Base-by-base conservation (phyloP, 2,113 vertebrate species). In the Microcebus murinus region DNA sequence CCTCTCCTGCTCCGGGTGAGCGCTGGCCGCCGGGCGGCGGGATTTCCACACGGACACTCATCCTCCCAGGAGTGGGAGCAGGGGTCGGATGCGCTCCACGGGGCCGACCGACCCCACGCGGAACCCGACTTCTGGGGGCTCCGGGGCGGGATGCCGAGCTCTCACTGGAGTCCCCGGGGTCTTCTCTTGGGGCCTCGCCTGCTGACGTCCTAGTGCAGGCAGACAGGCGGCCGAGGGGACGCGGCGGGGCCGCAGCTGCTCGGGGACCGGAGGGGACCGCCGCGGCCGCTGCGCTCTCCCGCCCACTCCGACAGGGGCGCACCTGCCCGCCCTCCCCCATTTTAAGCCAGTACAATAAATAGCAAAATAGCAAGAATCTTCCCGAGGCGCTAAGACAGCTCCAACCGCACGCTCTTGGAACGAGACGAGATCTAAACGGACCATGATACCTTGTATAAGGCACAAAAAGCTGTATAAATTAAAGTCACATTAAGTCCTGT, bases 201-300 rank as follows among this genome's bases (percentile, higher is more conserved):
- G 15, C 29, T 3, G 7, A 50, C 20, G 45, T n/a, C 29, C 5
- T 11, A 20, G 55, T 31, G 52, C 14, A 61, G 45, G 50, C 48
- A 15, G 3, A 29, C 63, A 1, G 10, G 18, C 31, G 31, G 48
- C 31, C 4, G 6, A 83, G 70, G 68, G 14, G 31, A n/a, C 73
- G 21, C 2, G 8, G 3, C 3, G 39, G 18, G 42, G 39, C 48
- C n/a, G 36, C 9, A 18, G 31, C 34, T 50, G 93, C 79, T n/a
- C 6, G 0, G 29, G 25, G 63, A 42, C 10, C 29, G 8, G 27
- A 4, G 6, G 29, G 9, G 59, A 17, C 31, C 83, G 45, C 20
- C 1, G 1, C 15, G 57, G 10, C 65, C 36, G 0, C 20, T 18
- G 18, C 36, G 6, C 23, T 65, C 29, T 55, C 67, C 14, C 0